Percentiles rank a stretch among this genome's conserved stretches.
Conservation (phyloP, 2,113 vertebrate species). For the Serinus canaria region DNA sequence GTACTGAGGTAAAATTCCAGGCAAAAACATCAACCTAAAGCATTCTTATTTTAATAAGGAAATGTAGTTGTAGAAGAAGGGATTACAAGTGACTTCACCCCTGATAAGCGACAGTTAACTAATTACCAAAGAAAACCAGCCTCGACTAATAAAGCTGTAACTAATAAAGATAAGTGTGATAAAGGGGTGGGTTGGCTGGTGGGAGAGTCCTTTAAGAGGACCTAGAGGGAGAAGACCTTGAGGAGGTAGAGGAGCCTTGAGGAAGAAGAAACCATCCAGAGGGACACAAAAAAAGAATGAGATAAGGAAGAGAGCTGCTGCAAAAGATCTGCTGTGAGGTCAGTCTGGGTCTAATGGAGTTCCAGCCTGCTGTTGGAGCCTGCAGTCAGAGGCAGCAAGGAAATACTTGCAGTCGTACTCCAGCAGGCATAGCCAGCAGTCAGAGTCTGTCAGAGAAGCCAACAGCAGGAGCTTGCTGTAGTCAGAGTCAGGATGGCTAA, state of each 20-base stretch:
- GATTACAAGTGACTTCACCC: background rate
- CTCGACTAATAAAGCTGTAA: background rate
- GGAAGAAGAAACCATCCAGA: background rate
- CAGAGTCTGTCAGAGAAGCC: background rate
- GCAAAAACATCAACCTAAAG: background rate
- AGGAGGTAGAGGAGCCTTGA: background rate
- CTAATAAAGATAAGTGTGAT: background rate
- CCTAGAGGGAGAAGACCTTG: background rate
- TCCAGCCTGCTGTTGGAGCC: background rate
- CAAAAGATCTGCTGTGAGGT: background rate
- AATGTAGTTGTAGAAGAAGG: background rate
- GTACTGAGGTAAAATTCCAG: background rate
- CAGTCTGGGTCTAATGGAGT: background rate
- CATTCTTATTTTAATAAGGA: background rate
- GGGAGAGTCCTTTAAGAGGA: background rate
- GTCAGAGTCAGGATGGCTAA: background rate
- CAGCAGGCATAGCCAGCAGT: background rate
- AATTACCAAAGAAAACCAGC: background rate
- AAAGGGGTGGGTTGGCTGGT: background rate
- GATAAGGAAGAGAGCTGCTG: background rate
- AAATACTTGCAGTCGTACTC: background rate
- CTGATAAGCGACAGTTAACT: background rate
- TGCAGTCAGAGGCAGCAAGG: background rate
- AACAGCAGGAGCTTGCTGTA: background rate
- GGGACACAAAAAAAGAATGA: background rate